These are phyloP conservation scores for Squalus acanthias DNA, from an alignment of 2,797 vertebrate genomes.

Conservation along the genomic window DNA sequence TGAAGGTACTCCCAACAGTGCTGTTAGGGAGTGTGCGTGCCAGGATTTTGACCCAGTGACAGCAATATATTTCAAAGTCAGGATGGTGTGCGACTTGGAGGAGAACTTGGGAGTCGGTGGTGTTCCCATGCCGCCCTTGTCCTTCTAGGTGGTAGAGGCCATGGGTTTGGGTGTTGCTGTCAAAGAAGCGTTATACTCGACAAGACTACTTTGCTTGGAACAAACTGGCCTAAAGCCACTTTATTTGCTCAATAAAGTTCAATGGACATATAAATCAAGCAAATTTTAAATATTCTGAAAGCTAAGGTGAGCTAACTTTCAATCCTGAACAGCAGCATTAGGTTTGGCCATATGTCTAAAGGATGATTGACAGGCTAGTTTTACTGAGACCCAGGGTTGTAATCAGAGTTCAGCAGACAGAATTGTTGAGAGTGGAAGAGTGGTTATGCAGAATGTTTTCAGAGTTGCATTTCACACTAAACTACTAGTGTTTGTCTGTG, in stretches of 20 bases:
- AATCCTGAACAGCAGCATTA: background rate
- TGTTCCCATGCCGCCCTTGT: no score
- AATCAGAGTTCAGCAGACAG: background rate
- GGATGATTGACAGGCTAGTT: background rate
- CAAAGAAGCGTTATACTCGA: background rate
- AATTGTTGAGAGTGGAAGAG: background rate
- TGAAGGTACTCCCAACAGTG: no score
- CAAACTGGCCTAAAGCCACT: background rate
- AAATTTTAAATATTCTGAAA: slow-evolving; percentile 3
- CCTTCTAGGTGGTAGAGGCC: no score
- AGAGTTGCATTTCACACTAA: background rate
- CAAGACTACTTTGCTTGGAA: background rate
- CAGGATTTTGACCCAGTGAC: no score
- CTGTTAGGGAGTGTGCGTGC: no score
- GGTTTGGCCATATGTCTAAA: background rate
- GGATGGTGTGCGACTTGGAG: no score
- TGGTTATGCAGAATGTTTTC: background rate
- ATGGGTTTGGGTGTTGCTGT: no score
- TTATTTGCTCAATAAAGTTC: background rate
- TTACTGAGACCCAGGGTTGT: background rate
- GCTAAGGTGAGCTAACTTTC: background rate
- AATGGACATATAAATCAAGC: background rate
- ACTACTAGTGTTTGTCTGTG: background rate
- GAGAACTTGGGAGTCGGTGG: no score
- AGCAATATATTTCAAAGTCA: no score